A percentile compares a stretch with the other conserved stretches of the same genome.
Conservation (phyloP, 2,797 vertebrate species). For the Hafferia zeledoni region DNA sequence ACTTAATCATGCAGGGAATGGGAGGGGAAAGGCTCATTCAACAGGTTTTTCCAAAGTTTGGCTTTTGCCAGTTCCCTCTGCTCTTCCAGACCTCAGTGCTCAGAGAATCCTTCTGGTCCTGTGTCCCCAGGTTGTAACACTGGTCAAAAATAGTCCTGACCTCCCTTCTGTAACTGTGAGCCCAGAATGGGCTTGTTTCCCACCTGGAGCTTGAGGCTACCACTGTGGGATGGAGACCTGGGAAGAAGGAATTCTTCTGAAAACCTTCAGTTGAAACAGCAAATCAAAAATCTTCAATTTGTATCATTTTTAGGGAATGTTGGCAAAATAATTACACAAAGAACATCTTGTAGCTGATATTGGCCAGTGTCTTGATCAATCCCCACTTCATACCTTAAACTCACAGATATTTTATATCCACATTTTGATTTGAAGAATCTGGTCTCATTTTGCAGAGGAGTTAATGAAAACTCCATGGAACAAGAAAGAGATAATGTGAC, state of each 20-base stretch:
- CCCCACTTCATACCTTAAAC: neutral
- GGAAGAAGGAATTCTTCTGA: neutral
- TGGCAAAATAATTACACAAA: neutral
- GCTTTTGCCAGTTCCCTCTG: fast-evolving
- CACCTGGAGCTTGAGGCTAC: neutral
- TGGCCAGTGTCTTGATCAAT: neutral
- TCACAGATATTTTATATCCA: neutral
- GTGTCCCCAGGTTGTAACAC: neutral
- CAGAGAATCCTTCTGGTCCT: fast-evolving
- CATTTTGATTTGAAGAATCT: neutral
- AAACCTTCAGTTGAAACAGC: neutral
- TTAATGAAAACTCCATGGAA: neutral
- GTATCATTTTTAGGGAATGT: neutral
- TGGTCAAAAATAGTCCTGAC: neutral
- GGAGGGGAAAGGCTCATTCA: neutral
- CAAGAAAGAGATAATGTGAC: neutral
- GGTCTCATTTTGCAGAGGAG: neutral
- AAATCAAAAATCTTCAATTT: neutral
- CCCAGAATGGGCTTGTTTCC: neutral
- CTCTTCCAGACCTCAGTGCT: neutral
- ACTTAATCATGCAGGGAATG: neutral
- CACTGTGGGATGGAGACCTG: neutral
- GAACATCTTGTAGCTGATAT: neutral
- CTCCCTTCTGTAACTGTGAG: neutral
- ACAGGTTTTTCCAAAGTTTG: neutral